Base-by-base conservation (phyloP, 1,140 invertebrate species). In the Solenopsis fugax region DNA sequence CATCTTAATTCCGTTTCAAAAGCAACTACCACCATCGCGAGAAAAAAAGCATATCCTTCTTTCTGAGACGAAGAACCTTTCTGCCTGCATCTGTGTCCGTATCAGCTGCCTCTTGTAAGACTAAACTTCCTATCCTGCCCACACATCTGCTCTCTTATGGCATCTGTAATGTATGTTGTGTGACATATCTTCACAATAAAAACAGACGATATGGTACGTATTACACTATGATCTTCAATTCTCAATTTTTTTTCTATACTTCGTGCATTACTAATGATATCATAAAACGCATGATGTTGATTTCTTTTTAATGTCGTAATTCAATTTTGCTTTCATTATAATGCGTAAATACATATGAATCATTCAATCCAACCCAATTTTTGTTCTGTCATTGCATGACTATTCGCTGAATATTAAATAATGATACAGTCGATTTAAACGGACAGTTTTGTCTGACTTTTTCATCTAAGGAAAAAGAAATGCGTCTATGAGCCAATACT, bases 91-190 rank as follows among this genome's bases (percentile, higher is more conserved):
- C 62, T 24, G 75, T 56, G 45, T 67, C 34, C 60, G 85, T 50
- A 54, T 85, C 89, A 91, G 90, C 90, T 91, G 90, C 89, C 81
- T 82, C 84, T 87, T 88, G 67, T 91, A 89, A 91, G 91, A 82
- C 87, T 90, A 88, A 90, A 91, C 84, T 89, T 91, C 90, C 89
- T 89, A 87, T 13, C 84, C 77, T 88, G 76, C 87, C 75, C 65
- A 87, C 54, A 91, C 90, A 91, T 91, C 90, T 91, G 90, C 89
- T 87, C 60, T 75, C 62, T n/a, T 67, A 29, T 18, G 0, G 29
- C 6, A 76, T 60, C 4, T 12, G 10, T 52, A 69, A 65, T 76
- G 12, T 50, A 58, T 54, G n/a, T 21, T 77, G 54, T 9, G 41
- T 3, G 41, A 72, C 73, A 4, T 50, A 60, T 60, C 34, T 58